Evolutionary conservation across 2,797 vertebrate species (phyloP).

Genomic region (Sebastes reedi): DNA sequence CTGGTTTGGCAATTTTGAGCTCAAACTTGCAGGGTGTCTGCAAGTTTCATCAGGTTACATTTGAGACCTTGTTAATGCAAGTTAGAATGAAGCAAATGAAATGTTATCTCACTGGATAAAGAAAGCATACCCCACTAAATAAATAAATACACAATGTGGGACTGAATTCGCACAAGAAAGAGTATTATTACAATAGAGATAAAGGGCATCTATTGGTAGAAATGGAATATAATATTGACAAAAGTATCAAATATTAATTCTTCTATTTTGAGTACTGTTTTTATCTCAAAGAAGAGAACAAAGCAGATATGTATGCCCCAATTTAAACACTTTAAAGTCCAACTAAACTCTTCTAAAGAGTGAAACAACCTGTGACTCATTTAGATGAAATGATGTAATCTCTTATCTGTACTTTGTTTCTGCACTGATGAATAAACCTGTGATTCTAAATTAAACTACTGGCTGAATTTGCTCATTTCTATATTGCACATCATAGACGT

Average conservation of each 20-base stretch:
- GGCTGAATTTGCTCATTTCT: conserved; percentile 11
- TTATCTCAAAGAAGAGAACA: not conserved
- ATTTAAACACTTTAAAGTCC: not conserved
- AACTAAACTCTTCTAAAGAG: not conserved
- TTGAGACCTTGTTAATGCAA: conserved; percentile 21
- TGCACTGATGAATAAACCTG: conserved; percentile 36
- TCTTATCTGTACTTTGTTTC: conserved; percentile 2
- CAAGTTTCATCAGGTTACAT: conserved; percentile 46
- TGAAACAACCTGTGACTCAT: conserved; percentile 20
- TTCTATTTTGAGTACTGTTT: not conserved
- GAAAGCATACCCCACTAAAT: not conserved
- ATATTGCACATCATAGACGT: not conserved
- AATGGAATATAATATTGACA: not conserved
- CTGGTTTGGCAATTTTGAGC: not conserved
- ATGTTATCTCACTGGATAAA: not conserved
- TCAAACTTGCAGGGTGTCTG: conserved; percentile 26
- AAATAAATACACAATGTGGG: not conserved
- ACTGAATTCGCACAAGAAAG: not conserved
- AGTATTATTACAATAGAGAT: not conserved
- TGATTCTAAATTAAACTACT: conserved; percentile 25
- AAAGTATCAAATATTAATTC: not conserved
- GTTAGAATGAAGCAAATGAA: conserved; percentile 19
- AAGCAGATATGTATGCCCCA: not conserved
- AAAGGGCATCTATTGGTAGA: too few species aligned
- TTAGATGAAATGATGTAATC: conserved; percentile 10